Conservation (phyloP, 2,797 vertebrate species). For the Danio albolineatus region DNA sequence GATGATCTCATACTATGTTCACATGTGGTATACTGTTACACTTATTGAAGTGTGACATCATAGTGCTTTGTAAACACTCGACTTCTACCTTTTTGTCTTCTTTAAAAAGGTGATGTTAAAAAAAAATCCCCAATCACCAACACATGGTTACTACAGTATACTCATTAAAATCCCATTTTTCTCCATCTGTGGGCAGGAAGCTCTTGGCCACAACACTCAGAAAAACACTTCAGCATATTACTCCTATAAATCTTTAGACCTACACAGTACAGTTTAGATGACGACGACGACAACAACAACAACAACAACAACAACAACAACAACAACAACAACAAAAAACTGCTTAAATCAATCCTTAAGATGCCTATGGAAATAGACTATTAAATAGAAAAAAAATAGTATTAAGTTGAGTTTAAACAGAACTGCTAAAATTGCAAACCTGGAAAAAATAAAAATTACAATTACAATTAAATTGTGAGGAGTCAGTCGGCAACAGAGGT, state of each 20-base stretch:
- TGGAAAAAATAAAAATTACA: no score
- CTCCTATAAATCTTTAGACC: not conserved
- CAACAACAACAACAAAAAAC: no score
- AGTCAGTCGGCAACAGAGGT: no score
- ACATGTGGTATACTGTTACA: constrained; percentile 26
- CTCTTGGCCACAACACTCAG: not conserved
- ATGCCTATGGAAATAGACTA: no score
- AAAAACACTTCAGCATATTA: not conserved
- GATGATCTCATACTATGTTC: constrained; percentile 43
- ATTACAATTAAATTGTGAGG: no score
- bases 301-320: no score
- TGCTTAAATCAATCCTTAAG: not conserved
- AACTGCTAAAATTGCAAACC: no score
- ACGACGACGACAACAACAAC: no score
- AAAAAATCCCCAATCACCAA: not conserved
- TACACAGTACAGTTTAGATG: no score
- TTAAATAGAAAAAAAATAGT: no score
- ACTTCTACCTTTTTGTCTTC: not conserved
- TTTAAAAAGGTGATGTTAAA: not conserved
- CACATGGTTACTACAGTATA: not conserved
- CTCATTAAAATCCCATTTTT: not conserved
- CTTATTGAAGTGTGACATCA: constrained; percentile 17
- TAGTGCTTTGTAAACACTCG: not conserved
- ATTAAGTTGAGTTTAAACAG: no score
- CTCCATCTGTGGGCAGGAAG: not conserved